These are phyloP conservation scores for Holacanthus passer DNA, from an alignment of 2,113 vertebrate genomes.

Conservation along the genomic window DNA sequence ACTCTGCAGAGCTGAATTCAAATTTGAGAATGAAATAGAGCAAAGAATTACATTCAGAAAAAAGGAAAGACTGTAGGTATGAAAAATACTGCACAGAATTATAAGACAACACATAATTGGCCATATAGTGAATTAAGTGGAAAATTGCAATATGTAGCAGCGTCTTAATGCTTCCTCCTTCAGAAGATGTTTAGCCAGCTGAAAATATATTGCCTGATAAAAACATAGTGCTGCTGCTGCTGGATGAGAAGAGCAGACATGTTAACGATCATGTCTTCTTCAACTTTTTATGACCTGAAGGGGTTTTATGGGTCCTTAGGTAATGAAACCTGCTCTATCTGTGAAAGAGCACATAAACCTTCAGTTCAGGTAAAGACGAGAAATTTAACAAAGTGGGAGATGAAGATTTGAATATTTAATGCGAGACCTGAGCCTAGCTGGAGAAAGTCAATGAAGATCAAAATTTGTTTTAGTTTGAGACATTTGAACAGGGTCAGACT, in stretches of 20 bases:
- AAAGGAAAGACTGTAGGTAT: neutral
- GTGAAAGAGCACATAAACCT: slow-evolving; percentile 41
- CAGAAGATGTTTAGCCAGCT: slow-evolving; percentile 38
- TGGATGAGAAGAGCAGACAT: neutral
- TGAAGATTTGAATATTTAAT: slow-evolving; percentile 53
- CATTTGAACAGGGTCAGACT: neutral
- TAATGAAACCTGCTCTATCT: slow-evolving; percentile 36
- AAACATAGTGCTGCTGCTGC: neutral
- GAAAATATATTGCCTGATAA: slow-evolving; percentile 15
- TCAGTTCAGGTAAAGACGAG: neutral
- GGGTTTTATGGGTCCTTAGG: slow-evolving; percentile 35
- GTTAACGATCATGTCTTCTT: slow-evolving; percentile 13
- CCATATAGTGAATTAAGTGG: slow-evolving; percentile 9
- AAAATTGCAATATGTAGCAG: slow-evolving; percentile 4
- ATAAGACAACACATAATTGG: neutral
- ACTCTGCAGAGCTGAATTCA: neutral
- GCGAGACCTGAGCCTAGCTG: neutral
- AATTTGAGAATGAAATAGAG: neutral
- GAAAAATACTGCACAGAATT: neutral
- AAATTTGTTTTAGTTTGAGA: slow-evolving; percentile 25
- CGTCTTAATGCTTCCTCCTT: neutral
- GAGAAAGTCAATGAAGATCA: slow-evolving; percentile 18
- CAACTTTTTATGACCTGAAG: slow-evolving; percentile 28
- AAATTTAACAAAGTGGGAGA: slow-evolving; percentile 18
- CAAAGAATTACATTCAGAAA: slow-evolving; percentile 6